phyloP scores from a whole-genome alignment of 2,113 vertebrate species.

The Anhinga rufa region DNA sequence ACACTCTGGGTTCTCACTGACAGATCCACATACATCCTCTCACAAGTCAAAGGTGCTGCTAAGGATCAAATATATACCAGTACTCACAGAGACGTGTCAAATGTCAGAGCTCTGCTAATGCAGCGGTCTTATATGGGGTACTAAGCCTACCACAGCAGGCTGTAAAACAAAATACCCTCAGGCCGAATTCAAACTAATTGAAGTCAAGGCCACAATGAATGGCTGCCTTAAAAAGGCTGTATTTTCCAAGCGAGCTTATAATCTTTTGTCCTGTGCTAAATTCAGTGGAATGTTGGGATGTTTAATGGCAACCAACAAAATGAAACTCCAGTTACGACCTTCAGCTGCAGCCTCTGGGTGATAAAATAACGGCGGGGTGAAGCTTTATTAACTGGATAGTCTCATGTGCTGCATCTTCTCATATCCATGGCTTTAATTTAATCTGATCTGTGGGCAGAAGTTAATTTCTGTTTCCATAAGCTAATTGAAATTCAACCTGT shows the following conservation, averaged over 20 bases:
- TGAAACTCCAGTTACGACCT: background rate
- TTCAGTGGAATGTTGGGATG: background rate
- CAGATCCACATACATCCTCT: background rate
- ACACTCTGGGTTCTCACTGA: background rate
- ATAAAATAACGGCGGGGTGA: background rate
- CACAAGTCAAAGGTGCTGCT: background rate
- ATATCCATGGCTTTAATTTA: background rate
- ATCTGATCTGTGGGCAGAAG: background rate
- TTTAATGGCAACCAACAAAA: background rate
- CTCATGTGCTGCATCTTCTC: background rate
- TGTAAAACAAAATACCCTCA: background rate
- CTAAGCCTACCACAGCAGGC: background rate
- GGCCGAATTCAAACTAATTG: background rate
- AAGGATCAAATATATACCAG: background rate
- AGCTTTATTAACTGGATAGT: background rate
- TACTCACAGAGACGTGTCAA: background rate
- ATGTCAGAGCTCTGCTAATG: conserved; percentile 1
- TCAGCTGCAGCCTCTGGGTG: background rate
- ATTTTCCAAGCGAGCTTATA: background rate
- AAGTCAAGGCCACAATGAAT: background rate
- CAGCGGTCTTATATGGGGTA: background rate
- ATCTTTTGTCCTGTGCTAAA: background rate
- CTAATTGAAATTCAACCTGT: background rate
- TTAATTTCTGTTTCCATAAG: background rate
- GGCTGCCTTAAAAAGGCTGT: background rate